A percentile compares a stretch with the other conserved stretches of the same genome.
Conservation (phyloP, 2,888 invertebrate genomes). For the Macaria liturata region DNA sequence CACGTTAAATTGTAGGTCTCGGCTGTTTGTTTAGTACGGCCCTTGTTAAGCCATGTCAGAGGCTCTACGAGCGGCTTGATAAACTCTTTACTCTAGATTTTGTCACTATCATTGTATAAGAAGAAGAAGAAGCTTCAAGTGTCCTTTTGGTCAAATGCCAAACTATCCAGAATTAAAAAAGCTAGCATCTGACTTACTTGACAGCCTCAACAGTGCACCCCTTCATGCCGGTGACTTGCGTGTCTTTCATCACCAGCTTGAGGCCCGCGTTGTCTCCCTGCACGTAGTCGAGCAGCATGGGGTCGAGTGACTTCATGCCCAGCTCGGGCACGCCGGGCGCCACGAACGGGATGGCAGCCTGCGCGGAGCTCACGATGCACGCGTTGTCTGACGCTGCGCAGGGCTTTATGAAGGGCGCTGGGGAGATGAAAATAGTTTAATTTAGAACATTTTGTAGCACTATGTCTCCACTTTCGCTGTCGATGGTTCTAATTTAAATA, state of each 20-base stretch:
- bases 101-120: too few species aligned
- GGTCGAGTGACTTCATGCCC: slow-evolving; percentile 60
- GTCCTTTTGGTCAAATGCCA: too few species aligned
- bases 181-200: slow-evolving; percentile 53
- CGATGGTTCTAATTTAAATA: too few species aligned
- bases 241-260: slow-evolving; percentile 55
- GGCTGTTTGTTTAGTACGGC: too few species aligned
- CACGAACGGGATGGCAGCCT: slow-evolving; percentile 55
- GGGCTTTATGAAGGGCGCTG: slow-evolving; percentile 69
- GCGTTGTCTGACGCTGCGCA: slow-evolving; percentile 55
- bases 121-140: too few species aligned
- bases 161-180: too few species aligned
- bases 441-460: too few species aligned
- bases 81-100: too few species aligned
- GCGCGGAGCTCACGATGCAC: slow-evolving; percentile 55
- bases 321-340: slow-evolving; percentile 60
- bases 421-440: neutral
- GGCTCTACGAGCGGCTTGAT: too few species aligned
- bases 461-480: too few species aligned
- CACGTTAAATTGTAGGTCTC: too few species aligned
- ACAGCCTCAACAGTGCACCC: slow-evolving; percentile 55
- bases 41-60: too few species aligned
- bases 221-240: slow-evolving; percentile 61
- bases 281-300: slow-evolving; percentile 55
- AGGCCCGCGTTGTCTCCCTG: slow-evolving; percentile 58